These are phyloP conservation scores for Acyrthosiphon pisum DNA, from an alignment of 1,140 invertebrate genomes.

Conservation along the genomic window DNA sequence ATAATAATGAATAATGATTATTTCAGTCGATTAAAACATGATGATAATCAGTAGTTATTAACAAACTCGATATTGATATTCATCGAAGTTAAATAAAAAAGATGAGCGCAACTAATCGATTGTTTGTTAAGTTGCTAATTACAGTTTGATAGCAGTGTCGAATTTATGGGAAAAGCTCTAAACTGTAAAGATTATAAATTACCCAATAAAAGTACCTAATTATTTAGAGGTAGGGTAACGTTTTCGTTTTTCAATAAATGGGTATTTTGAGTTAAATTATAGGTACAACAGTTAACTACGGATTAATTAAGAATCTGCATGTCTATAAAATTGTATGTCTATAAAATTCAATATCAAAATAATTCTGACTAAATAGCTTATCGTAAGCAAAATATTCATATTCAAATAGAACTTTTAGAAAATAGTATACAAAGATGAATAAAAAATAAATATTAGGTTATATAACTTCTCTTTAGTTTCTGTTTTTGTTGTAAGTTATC, in stretches of 20 bases:
- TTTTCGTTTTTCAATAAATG: background rate
- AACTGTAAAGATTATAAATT: background rate
- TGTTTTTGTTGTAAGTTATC: background rate
- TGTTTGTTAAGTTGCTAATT: background rate
- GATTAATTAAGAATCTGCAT: background rate
- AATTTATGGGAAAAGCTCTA: background rate
- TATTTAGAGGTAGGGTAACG: background rate
- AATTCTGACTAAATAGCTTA: background rate
- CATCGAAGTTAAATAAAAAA: background rate
- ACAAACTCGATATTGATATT: background rate
- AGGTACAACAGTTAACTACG: background rate
- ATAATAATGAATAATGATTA: background rate
- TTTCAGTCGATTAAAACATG: too few species aligned
- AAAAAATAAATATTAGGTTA: background rate
- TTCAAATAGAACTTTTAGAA: background rate
- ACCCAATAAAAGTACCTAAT: background rate
- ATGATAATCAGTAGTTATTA: too few species aligned
- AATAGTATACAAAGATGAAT: background rate
- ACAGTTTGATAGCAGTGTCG: background rate
- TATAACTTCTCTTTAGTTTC: background rate
- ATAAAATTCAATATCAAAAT: background rate
- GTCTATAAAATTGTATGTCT: background rate
- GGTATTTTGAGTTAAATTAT: background rate
- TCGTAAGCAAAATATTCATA: background rate
- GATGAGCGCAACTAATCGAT: background rate